Percentiles rank a stretch among this genome's conserved stretches.
phyloP scores from a whole-genome alignment of 2,797 vertebrate species.

The Molossus molossus region DNA sequence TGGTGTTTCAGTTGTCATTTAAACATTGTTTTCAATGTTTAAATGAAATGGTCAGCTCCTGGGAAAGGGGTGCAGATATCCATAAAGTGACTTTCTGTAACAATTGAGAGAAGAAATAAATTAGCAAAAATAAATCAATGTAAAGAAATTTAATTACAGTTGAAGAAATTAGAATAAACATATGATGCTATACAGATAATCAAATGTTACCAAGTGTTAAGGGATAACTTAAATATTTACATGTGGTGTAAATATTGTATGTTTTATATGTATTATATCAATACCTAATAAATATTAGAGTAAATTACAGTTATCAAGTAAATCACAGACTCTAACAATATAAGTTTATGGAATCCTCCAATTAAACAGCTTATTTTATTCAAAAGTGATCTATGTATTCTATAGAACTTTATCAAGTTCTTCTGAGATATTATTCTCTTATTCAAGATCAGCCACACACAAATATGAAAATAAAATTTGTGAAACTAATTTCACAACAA shows the following conservation, averaged over 20 bases:
- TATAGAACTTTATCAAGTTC: background rate
- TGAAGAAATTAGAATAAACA: background rate
- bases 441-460: background rate
- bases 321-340: background rate
- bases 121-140: slow-evolving; percentile 58
- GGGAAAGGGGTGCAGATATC: slow-evolving; percentile 81
- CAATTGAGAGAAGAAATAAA: slow-evolving; percentile 14
- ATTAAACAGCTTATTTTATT: slow-evolving; percentile 25
- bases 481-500: background rate
- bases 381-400: background rate
- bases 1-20: background rate
- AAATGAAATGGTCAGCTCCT: slow-evolving; percentile 79
- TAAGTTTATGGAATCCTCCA: background rate
- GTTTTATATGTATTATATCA: background rate
- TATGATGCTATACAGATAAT: background rate
- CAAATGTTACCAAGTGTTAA: background rate
- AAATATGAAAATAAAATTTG: background rate
- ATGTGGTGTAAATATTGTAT: background rate
- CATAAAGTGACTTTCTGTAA: slow-evolving; percentile 82
- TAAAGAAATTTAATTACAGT: background rate
- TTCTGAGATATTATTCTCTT: background rate
- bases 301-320: slow-evolving; percentile 5
- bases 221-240: background rate
- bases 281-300: background rate
- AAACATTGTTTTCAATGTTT: slow-evolving; percentile 53